These are phyloP conservation scores for Taphrorychus bicolor DNA, from an alignment of 2,888 invertebrate genomes.

Conservation along the genomic window DNA sequence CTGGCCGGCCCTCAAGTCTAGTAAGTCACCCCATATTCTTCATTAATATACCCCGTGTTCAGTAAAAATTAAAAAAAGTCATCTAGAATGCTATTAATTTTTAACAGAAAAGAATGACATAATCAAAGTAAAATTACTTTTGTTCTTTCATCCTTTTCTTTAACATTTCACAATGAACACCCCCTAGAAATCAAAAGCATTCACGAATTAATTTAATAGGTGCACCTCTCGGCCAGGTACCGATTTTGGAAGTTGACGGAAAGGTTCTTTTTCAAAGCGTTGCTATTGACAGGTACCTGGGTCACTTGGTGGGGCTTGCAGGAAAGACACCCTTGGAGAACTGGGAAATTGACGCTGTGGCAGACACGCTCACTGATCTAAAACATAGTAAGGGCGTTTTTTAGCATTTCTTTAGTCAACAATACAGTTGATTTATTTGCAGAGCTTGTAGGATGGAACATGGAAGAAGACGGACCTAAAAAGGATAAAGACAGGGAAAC, in stretches of 20 bases:
- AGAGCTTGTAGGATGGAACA: background rate
- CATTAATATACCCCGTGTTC: background rate
- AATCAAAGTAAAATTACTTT: too few relatives aligned
- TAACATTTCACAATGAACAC: too few relatives aligned
- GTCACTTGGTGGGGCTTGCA: slow-evolving; percentile 66
- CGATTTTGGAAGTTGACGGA: slow-evolving; percentile 69
- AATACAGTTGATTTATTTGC: too few relatives aligned
- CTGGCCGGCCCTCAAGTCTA: slow-evolving; percentile 53
- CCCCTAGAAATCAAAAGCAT: too few relatives aligned
- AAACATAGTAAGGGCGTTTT: slow-evolving; percentile 60
- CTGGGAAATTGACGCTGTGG: slow-evolving; percentile 68
- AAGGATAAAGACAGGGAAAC: background rate
- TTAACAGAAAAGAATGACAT: too few relatives aligned
- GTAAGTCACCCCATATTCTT: slow-evolving; percentile 45
- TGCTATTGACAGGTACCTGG: slow-evolving; percentile 69
- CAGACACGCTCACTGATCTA: slow-evolving; percentile 69
- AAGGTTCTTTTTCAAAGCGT: slow-evolving; percentile 67
- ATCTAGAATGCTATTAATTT: too few relatives aligned
- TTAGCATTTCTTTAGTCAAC: background rate
- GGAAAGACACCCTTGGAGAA: slow-evolving; percentile 67
- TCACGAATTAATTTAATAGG: too few relatives aligned
- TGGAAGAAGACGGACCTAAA: background rate
- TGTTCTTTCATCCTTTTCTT: too few relatives aligned
- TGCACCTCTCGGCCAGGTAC: slow-evolving; percentile 71
- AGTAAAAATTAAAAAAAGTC: too few relatives aligned